These are phyloP conservation scores for Neosilurus mollespiculum DNA, from an alignment of 2,797 vertebrate genomes.

Conservation along the genomic window DNA sequence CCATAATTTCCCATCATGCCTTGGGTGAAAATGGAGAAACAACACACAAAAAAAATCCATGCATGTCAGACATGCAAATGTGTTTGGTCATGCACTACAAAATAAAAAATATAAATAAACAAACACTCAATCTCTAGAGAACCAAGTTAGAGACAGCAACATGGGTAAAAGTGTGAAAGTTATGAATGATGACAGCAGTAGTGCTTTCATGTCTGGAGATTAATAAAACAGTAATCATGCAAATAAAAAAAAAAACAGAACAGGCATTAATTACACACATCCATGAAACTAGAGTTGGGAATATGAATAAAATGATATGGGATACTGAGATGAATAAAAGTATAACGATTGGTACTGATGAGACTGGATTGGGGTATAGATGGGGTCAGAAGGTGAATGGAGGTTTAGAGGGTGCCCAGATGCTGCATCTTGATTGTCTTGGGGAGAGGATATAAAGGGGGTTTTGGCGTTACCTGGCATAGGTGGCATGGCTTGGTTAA, in stretches of 20 bases:
- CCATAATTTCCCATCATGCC: conserved; percentile 99
- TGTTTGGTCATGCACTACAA: conserved; percentile 75
- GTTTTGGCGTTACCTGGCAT: conserved; percentile 88
- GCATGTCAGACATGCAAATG: conserved; percentile 98
- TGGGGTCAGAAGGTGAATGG: conserved; percentile 27
- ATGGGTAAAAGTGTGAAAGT: conserved; percentile 53
- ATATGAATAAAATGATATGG: conserved; percentile 26
- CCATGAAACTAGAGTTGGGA: not conserved
- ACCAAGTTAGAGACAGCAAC: conserved; percentile 41
- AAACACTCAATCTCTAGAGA: conserved; percentile 3
- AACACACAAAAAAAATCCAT: conserved; percentile 77
- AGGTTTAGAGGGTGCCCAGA: conserved; percentile 61
- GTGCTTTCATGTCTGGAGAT: conserved; percentile 25
- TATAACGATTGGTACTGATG: conserved; percentile 18
- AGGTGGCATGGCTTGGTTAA: conserved; percentile 98
- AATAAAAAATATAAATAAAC: conserved; percentile 33
- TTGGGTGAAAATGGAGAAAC: conserved; percentile 74
- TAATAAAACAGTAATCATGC: conserved; percentile 56
- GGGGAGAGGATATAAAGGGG: conserved; percentile 66
- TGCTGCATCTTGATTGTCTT: conserved; percentile 66
- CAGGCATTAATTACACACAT: conserved; percentile 45
- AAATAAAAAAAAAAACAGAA: conserved; percentile 63
- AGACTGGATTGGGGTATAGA: conserved; percentile 20
- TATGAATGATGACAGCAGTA: not conserved
- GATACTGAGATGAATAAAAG: not conserved